Conservation (phyloP, 1,140 invertebrate genomes). For the Onthophagus taurus region DNA sequence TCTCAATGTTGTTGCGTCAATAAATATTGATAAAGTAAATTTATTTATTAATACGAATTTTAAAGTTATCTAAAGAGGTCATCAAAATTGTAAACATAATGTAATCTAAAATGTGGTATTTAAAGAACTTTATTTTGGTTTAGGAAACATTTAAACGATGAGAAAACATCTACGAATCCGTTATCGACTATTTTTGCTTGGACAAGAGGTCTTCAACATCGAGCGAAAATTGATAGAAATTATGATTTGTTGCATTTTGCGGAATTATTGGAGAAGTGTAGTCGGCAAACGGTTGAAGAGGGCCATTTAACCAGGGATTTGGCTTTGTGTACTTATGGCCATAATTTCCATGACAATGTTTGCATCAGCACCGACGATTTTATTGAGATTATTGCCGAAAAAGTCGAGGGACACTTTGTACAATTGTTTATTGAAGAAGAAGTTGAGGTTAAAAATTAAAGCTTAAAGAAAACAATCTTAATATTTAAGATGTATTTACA, state of each 20-base stretch:
- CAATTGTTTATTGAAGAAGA: slow-evolving; percentile 8
- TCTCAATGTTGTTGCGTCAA: too few relatives aligned
- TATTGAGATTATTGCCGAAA: slow-evolving; percentile 18
- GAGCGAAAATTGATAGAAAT: slow-evolving; percentile 86
- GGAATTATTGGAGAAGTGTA: slow-evolving; percentile 75
- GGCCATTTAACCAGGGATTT: slow-evolving; percentile 95
- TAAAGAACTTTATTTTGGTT: background rate
- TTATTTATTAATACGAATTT: too few relatives aligned
- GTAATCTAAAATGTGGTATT: too few relatives aligned
- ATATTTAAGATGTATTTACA: too few relatives aligned
- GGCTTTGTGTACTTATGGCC: slow-evolving; percentile 89
- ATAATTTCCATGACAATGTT: slow-evolving; percentile 16
- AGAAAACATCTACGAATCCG: slow-evolving; percentile 92
- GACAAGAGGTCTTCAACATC: slow-evolving; percentile 82
- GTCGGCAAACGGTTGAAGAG: slow-evolving; percentile 83
- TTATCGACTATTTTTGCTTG: slow-evolving; percentile 98
- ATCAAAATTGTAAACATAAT: too few relatives aligned
- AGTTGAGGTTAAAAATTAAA: slow-evolving; percentile 7
- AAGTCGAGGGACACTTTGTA: slow-evolving; percentile 8
- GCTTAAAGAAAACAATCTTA: too few relatives aligned
- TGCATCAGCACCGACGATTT: slow-evolving; percentile 19
- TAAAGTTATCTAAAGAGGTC: too few relatives aligned
- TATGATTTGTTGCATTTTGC: slow-evolving; percentile 62
- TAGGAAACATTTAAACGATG: slow-evolving; percentile 75
- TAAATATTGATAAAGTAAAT: too few relatives aligned